Conservation (phyloP, 2,113 vertebrate species). For the Toxotes chatareus region DNA sequence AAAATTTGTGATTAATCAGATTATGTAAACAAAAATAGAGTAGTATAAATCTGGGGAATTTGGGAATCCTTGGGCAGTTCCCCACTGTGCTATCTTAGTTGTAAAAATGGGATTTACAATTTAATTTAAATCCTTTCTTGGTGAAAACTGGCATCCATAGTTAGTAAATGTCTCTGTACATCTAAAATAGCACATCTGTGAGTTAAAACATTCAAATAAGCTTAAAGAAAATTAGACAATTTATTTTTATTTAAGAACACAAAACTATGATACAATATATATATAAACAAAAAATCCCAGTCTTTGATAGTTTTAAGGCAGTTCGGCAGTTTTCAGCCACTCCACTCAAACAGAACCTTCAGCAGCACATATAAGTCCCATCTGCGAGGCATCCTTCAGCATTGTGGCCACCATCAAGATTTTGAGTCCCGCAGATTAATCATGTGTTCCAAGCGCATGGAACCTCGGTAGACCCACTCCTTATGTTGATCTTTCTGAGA, state of each 20-base stretch:
- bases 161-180: background rate
- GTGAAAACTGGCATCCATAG: background rate
- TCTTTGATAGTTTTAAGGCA: background rate
- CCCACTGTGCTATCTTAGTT: background rate
- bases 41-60: background rate
- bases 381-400: background rate
- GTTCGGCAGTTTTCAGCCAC: background rate
- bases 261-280: background rate
- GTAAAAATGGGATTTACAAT: background rate
- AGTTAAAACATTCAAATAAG: background rate
- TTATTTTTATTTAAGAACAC: background rate
- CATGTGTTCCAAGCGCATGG: constrained; percentile 89
- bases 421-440: constrained; percentile 80
- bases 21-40: background rate
- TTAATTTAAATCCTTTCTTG: background rate
- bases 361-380: background rate
- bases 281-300: background rate
- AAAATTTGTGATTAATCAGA: background rate
- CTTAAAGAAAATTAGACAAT: background rate
- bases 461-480: constrained; percentile 94
- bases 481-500: constrained; percentile 87
- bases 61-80: background rate
- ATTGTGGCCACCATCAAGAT: background rate
- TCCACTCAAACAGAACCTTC: background rate
- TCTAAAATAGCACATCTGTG: background rate